These are phyloP conservation scores for Sakesphorus luctuosus DNA, from an alignment of 2,113 vertebrate genomes.

Conservation along the genomic window DNA sequence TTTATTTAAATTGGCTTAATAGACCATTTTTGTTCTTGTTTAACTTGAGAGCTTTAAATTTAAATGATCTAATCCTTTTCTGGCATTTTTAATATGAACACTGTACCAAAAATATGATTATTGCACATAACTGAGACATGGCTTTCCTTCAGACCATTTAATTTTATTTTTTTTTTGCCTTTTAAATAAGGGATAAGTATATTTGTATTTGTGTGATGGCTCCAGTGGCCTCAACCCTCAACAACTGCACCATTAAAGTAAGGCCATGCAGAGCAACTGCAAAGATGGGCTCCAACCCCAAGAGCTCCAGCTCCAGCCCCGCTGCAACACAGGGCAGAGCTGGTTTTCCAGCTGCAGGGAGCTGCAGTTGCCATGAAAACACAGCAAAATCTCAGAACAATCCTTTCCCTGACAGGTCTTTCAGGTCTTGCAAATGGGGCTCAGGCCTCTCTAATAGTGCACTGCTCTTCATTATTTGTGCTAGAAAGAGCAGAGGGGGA, in stretches of 20 bases:
- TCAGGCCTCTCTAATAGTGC: not conserved
- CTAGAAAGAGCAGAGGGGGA: not conserved
- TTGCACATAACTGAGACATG: not conserved
- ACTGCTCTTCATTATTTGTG: not conserved
- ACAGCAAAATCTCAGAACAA: not conserved
- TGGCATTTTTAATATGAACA: not conserved
- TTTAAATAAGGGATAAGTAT: not conserved
- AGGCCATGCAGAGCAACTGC: not conserved
- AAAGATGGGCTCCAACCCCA: not conserved
- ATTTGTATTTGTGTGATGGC: not conserved
- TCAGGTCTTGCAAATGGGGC: not conserved
- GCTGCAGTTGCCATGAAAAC: not conserved
- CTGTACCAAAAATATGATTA: not conserved
- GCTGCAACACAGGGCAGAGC: not conserved
- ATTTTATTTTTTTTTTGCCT: conserved; percentile 22
- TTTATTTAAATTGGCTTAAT: conserved; percentile 30
- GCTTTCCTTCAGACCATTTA: conserved; percentile 11
- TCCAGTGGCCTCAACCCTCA: not conserved
- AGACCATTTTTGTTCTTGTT: conserved; percentile 34
- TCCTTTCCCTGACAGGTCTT: not conserved
- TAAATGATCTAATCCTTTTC: conserved; percentile 3
- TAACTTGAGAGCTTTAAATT: conserved; percentile 44
- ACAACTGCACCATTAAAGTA: not conserved
- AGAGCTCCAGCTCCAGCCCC: not conserved
- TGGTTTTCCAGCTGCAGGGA: not conserved